Evolutionary conservation across 2,888 invertebrate species (phyloP).

Genomic region (Lypha dubia): DNA sequence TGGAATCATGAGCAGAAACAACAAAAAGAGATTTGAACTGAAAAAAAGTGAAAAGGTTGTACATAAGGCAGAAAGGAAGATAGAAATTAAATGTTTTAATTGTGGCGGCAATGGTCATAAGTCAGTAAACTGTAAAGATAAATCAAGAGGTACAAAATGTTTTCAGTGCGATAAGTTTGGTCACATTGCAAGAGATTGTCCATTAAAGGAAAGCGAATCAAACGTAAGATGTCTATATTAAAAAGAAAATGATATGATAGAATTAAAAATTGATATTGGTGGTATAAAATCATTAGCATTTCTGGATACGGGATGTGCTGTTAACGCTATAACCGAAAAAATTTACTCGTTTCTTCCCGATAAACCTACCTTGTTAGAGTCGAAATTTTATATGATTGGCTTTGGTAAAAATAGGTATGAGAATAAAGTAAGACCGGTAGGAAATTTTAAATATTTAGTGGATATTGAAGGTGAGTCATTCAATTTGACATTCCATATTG

Average conservation of each 20-base stretch:
- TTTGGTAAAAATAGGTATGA: conserved; percentile 36
- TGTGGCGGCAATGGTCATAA: conserved; percentile 67
- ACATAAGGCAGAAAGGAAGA: background rate
- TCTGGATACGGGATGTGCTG: conserved; percentile 52
- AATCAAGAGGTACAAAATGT: conserved; percentile 58
- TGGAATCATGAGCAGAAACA: too few species aligned
- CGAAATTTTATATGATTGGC: conserved; percentile 48
- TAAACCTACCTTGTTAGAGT: conserved; percentile 25
- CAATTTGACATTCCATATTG: conserved; percentile 52
- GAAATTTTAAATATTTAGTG: conserved; percentile 28
- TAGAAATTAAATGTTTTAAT: conserved; percentile 55
- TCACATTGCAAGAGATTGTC: conserved; percentile 49
- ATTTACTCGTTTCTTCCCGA: conserved; percentile 11
- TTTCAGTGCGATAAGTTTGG: conserved; percentile 58
- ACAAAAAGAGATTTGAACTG: conserved; percentile 13
- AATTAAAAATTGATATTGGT: background rate
- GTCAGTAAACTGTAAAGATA: conserved; percentile 55
- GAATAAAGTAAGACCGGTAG: conserved; percentile 49
- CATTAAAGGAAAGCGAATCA: conserved; percentile 1
- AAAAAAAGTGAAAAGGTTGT: background rate
- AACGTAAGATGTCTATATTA: conserved; percentile 5
- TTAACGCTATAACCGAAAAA: conserved; percentile 37
- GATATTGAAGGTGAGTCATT: conserved; percentile 37
- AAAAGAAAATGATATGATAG: conserved; percentile 26
- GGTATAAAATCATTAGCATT: conserved; percentile 31